Evolutionary conservation across 2,113 vertebrate species (phyloP).

Genomic region (Otis tarda): DNA sequence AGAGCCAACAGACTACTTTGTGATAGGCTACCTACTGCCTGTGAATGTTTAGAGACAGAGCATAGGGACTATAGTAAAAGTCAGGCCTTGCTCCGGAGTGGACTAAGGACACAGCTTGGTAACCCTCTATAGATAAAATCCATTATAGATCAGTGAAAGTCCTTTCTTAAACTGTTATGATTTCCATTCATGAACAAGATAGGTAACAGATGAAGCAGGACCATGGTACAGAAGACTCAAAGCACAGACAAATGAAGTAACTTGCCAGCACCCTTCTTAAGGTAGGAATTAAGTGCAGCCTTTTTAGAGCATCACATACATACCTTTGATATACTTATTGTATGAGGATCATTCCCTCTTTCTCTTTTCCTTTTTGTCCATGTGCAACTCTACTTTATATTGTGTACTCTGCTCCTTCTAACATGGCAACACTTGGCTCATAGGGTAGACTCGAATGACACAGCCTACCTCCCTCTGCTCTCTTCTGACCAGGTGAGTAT

Average conservation of each 20-base stretch:
- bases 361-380: neutral
- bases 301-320: neutral
- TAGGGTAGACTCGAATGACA: neutral
- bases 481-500: neutral
- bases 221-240: neutral
- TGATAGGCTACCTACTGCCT: accelerated
- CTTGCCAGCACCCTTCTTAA: neutral
- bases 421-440: neutral
- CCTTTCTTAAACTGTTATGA: neutral
- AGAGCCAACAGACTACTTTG: neutral
- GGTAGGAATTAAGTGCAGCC: neutral
- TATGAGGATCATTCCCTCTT: neutral
- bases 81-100: neutral
- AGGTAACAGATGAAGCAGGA: neutral
- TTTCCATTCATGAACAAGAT: neutral
- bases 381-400: neutral
- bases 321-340: neutral
- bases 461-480: neutral
- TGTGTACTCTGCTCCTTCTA: accelerated
- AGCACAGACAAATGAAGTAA: neutral
- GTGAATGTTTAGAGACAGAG: neutral
- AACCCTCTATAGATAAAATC: neutral
- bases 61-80: neutral
- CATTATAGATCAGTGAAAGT: neutral
- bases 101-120: neutral